Conservation (phyloP, 1,140 invertebrate species). For the Formica exsecta region DNA sequence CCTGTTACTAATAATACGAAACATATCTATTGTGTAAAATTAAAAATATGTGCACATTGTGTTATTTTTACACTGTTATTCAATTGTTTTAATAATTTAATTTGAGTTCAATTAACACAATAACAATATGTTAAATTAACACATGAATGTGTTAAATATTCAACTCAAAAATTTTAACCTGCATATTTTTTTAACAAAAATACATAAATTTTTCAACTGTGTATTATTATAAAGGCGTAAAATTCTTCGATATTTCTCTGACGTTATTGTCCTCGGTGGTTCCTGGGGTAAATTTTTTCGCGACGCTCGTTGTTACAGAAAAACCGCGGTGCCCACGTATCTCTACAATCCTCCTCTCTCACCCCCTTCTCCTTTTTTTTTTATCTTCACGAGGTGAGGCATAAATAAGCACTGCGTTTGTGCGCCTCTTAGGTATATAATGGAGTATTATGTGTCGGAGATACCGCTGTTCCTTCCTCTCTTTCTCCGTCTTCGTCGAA, state of each 20-base stretch:
- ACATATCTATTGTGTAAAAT: too few relatives aligned
- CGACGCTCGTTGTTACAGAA: constrained; percentile 48
- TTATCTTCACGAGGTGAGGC: constrained; percentile 78
- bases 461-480: constrained; percentile 72
- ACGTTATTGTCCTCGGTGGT: constrained; percentile 51
- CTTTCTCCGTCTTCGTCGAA: constrained; percentile 20
- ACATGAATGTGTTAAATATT: too few relatives aligned
- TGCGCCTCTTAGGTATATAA: constrained; percentile 81
- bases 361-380: constrained; percentile 68
- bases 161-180: too few relatives aligned
- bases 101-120: too few relatives aligned
- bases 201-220: too few relatives aligned
- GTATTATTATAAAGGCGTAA: not conserved
- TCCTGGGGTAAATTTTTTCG: constrained; percentile 52
- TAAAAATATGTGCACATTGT: too few relatives aligned
- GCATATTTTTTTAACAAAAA: too few relatives aligned
- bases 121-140: too few relatives aligned
- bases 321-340: constrained; percentile 64
- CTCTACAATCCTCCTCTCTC: constrained; percentile 41
- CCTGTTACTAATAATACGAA: too few relatives aligned
- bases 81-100: too few relatives aligned
- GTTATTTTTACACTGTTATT: too few relatives aligned
- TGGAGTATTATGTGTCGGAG: constrained; percentile 81
- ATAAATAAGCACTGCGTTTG: constrained; percentile 82
- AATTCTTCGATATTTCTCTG: not conserved